Evolutionary conservation across 2,797 vertebrate genomes (phyloP).

Genomic region (Lacerta agilis): DNA sequence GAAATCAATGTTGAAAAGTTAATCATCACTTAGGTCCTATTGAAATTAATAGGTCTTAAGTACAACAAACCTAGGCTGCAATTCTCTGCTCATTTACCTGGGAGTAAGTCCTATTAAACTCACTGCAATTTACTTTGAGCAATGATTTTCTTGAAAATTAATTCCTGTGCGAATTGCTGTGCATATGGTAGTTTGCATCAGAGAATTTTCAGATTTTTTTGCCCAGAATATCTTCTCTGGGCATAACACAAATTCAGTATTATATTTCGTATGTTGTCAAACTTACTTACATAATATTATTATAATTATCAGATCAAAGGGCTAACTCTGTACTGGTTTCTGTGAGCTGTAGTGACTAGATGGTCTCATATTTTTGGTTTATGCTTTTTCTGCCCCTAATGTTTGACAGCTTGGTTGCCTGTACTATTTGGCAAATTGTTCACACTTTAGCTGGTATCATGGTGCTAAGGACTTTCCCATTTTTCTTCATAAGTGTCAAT

Average conservation of each 20-base stretch:
- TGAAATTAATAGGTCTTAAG: background rate
- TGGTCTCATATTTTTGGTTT: background rate
- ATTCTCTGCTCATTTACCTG: too few species aligned
- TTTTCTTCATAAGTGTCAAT: slow-evolving; percentile 74
- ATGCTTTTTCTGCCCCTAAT: slow-evolving; percentile 45
- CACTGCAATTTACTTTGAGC: too few species aligned
- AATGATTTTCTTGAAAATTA: too few species aligned
- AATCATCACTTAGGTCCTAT: background rate
- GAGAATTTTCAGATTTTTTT: background rate
- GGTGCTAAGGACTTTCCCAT: slow-evolving; percentile 52
- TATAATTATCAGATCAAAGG: background rate
- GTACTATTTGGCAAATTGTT: slow-evolving; percentile 9
- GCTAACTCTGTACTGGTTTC: background rate
- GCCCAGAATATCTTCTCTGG: background rate
- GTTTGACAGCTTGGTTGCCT: slow-evolving; percentile 32
- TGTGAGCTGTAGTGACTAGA: background rate
- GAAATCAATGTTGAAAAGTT: too few species aligned
- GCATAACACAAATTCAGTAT: background rate
- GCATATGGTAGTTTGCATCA: too few species aligned
- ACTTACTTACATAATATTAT: background rate
- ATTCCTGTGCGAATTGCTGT: too few species aligned
- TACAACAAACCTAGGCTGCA: background rate
- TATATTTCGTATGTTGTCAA: background rate
- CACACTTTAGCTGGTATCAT: slow-evolving; percentile 34
- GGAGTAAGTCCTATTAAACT: too few species aligned